Conservation (phyloP, 2,888 invertebrate genomes). For the Anaspis maculata region DNA sequence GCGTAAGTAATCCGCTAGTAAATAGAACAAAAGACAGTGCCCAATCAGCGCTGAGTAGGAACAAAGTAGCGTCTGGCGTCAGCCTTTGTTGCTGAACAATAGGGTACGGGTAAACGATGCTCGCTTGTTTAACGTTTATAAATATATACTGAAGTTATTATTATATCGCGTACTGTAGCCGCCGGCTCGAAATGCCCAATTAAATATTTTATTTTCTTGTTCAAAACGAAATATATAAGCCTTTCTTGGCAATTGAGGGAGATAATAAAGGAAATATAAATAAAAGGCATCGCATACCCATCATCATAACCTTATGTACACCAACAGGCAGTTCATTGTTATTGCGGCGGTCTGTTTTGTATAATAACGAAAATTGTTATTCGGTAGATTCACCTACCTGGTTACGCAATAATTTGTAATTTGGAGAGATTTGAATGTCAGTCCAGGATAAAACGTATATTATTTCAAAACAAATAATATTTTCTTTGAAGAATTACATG, state of each 20-base stretch:
- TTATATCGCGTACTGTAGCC: conserved; percentile 33
- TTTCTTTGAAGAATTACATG: too few species aligned
- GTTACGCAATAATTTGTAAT: too few species aligned
- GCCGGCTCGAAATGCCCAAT: conserved; percentile 35
- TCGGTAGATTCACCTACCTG: too few species aligned
- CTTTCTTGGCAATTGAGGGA: conserved; percentile 5
- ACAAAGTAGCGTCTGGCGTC: conserved; percentile 40
- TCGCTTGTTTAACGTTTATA: conserved; percentile 39
- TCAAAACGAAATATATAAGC: conserved; percentile 22
- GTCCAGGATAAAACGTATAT: too few species aligned
- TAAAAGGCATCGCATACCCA: too few species aligned
- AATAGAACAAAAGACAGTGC: conserved; percentile 38
- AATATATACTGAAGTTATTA: conserved; percentile 37
- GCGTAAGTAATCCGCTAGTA: conserved; percentile 37
- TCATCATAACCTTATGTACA: too few species aligned
- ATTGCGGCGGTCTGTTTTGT: too few species aligned
- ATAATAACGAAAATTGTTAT: too few species aligned
- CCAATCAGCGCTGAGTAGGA: conserved; percentile 36
- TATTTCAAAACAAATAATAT: too few species aligned
- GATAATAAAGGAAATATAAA: too few species aligned
- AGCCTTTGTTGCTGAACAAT: conserved; percentile 38
- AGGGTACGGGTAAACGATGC: conserved; percentile 38
- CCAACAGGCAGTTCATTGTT: too few species aligned
- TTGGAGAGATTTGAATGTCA: too few species aligned
- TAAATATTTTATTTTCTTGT: conserved; percentile 36